Conservation (phyloP, 2,888 invertebrate genomes). For the Drosophila lutescens region DNA sequence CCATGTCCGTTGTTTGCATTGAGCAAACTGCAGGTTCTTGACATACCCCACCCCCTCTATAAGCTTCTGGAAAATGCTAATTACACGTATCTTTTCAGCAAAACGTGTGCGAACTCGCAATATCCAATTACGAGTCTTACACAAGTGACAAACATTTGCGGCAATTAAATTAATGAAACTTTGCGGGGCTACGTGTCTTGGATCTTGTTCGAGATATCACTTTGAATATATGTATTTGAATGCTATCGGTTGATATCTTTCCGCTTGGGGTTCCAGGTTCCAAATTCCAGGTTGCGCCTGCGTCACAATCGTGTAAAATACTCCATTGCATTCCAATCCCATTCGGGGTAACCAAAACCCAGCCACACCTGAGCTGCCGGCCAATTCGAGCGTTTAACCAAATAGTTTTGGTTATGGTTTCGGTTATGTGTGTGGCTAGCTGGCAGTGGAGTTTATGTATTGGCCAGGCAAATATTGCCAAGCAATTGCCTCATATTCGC, state of each 20-base stretch:
- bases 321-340: not conserved
- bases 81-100: slow-evolving; percentile 34
- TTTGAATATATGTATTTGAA: slow-evolving; percentile 1
- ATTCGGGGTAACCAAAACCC: not conserved
- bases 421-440: slow-evolving; percentile 6
- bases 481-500: slow-evolving; percentile 40
- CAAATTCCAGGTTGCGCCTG: slow-evolving; percentile 23
- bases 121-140: slow-evolving; percentile 65
- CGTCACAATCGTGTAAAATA: slow-evolving; percentile 9
- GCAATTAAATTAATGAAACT: slow-evolving; percentile 61
- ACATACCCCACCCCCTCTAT: not conserved
- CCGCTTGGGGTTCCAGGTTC: not conserved
- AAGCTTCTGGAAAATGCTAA: slow-evolving; percentile 37
- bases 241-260: slow-evolving; percentile 30
- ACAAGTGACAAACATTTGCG: slow-evolving; percentile 67
- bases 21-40: slow-evolving; percentile 37
- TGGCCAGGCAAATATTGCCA: slow-evolving; percentile 62
- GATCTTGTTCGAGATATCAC: slow-evolving; percentile 41
- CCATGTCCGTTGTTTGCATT: slow-evolving; percentile 34
- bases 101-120: slow-evolving; percentile 51
- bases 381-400: slow-evolving; percentile 59
- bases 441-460: slow-evolving; percentile 62
- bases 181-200: slow-evolving; percentile 56
- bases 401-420: slow-evolving; percentile 56
- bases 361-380: slow-evolving; percentile 30